Base-by-base conservation (phyloP, 2,797 vertebrate genomes). In the Enteromius paludinosus region DNA sequence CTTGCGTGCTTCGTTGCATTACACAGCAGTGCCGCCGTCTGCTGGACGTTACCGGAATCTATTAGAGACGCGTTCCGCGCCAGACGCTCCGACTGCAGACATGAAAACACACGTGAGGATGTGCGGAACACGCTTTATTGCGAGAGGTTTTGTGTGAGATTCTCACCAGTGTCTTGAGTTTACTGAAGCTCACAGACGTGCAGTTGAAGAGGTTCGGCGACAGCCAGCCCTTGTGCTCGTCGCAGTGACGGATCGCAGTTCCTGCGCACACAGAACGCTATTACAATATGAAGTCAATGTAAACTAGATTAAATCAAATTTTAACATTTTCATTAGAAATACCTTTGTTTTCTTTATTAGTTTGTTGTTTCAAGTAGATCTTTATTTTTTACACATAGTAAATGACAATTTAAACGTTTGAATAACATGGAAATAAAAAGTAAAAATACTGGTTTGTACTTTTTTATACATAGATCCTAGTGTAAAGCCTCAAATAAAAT, bases 141-240 rank as follows among this genome's bases (percentile, higher is more conserved):
- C 3, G 6, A 17, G 6, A 18, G 28, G 61, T 33, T 30, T 17
- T n/a, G 33, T 2, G 17, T 20, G 35, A 54, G 47, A 14, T 73
- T 92, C 96, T 86, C 88, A 97, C 97, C 81, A 97, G 93, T 45
- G 90, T 88, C 89, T 96, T 97, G 56, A 99, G 95, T 77, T 93
- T 93, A 61, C 94, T 95, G 92, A 98, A 99, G 85, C 95, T 95
- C 81, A 96, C 35, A 0, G 97, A 95, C 0, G 97, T 98, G 81
- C 98, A 99, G 93, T 98, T 99, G 92, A 98, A 98, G 89, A 99
- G 96, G 86, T 96, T 96, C 69, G 98, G 96, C 86, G 96, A 93
- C 71, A 99, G 93, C 98, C 98, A 99, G 43, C 98, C 97, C 87
- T 95, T 96, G 93, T 99, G 96, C 86, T 99, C 97, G 0, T 99